Evolutionary conservation across 1,140 invertebrate genomes (phyloP).

Genomic region (Chironomus tepperi): DNA sequence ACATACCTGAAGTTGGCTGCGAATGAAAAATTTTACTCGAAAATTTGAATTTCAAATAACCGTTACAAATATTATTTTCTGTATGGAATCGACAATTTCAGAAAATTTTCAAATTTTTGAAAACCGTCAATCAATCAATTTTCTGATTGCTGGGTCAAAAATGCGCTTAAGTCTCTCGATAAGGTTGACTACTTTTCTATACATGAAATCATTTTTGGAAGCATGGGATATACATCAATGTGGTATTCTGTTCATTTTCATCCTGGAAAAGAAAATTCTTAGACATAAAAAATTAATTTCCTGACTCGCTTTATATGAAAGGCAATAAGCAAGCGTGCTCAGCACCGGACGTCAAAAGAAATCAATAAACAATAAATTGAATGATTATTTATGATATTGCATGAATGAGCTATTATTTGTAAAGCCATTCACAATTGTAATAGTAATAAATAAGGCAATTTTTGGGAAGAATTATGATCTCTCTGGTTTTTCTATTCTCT

Average conservation of each 20-base stretch:
- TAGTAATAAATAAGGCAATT: background rate
- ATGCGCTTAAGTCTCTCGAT: too few species aligned
- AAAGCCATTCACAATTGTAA: background rate
- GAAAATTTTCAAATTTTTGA: too few species aligned
- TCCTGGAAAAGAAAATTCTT: background rate
- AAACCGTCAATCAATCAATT: too few species aligned
- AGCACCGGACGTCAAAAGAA: slow-evolving; percentile 2
- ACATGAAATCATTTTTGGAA: background rate
- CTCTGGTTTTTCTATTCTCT: background rate
- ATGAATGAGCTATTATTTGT: background rate
- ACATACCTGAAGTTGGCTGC: too few species aligned
- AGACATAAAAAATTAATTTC: background rate
- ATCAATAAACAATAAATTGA: slow-evolving; percentile 15
- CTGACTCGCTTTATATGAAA: background rate
- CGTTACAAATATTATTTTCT: too few species aligned
- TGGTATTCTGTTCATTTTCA: too few species aligned
- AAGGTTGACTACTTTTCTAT: too few species aligned
- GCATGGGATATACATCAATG: too few species aligned
- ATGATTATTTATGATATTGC: slow-evolving; percentile 14
- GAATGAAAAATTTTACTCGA: too few species aligned
- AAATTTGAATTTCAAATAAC: too few species aligned
- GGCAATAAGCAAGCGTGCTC: background rate
- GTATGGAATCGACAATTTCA: too few species aligned
- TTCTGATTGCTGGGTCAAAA: too few species aligned
- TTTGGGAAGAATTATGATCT: background rate